A percentile compares a stretch with the other conserved stretches of the same genome.
Conservation (phyloP, 2,113 vertebrate genomes). For the Turdus rufiventris region DNA sequence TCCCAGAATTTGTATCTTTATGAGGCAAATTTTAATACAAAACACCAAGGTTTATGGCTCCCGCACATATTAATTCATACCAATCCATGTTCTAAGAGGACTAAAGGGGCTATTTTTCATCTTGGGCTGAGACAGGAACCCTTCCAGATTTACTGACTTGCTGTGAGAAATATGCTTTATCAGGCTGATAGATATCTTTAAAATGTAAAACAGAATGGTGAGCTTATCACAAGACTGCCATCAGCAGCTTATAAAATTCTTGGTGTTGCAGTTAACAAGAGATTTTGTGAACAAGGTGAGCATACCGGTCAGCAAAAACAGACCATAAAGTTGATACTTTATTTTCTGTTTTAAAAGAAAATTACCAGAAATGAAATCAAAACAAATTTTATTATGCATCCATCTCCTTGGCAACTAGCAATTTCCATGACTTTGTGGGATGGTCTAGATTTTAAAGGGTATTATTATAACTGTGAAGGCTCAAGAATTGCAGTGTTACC, state of each 20-base stretch:
- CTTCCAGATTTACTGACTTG: slow-evolving; percentile 61
- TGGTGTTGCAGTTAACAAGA: background rate
- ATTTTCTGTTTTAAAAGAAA: background rate
- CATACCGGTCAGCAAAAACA: background rate
- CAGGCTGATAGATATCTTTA: slow-evolving; percentile 66
- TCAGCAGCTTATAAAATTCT: slow-evolving; percentile 42
- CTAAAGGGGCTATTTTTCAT: slow-evolving; percentile 57
- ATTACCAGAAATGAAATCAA: background rate
- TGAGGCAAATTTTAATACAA: slow-evolving; percentile 35
- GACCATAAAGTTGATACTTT: background rate
- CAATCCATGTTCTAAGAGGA: slow-evolving; percentile 22
- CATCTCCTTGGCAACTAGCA: background rate
- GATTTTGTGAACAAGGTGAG: background rate
- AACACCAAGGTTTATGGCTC: slow-evolving; percentile 30
- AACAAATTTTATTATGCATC: background rate
- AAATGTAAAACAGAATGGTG: slow-evolving; percentile 67
- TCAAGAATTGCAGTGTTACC: background rate
- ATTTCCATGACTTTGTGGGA: background rate
- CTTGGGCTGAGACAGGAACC: slow-evolving; percentile 39
- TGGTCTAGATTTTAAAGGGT: background rate
- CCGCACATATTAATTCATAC: slow-evolving; percentile 60
- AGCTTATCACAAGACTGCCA: slow-evolving; percentile 13
- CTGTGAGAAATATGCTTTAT: slow-evolving; percentile 14
- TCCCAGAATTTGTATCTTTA: slow-evolving; percentile 36
- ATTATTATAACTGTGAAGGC: background rate